Conservation (phyloP, 37 sponge, comb jelly and placozoan species). For the Halisarca cf. caerulea region DNA sequence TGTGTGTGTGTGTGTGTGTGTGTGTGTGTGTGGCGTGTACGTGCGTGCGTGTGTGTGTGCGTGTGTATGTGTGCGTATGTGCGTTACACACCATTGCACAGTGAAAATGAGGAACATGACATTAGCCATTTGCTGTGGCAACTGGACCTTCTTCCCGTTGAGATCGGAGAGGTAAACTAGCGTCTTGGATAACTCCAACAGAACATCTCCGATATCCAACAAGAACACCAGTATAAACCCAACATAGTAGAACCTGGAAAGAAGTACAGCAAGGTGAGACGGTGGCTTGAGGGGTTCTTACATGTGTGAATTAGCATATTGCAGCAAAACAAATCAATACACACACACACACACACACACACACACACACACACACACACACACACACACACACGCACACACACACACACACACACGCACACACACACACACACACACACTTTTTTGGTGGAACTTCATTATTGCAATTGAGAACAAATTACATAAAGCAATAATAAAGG, state of each 20-base stretch:
- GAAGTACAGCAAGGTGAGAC: not conserved
- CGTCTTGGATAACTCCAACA: conserved; percentile 70
- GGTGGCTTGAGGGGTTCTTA: not conserved
- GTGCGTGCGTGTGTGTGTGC: not conserved
- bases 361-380: not conserved
- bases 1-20: not conserved
- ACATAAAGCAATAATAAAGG: too few relatives aligned
- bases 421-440: conserved; percentile 25
- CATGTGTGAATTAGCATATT: not conserved
- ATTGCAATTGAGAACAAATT: too few relatives aligned
- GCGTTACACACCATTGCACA: conserved; percentile 66
- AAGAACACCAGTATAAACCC: conserved; percentile 74
- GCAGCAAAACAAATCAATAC: not conserved
- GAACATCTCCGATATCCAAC: conserved; percentile 75
- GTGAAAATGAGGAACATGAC: conserved; percentile 68
- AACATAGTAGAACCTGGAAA: conserved; percentile 71
- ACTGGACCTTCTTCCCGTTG: conserved; percentile 18
- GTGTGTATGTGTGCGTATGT: not conserved
- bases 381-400: too few relatives aligned
- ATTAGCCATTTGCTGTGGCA: conserved; percentile 43
- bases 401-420: too few relatives aligned
- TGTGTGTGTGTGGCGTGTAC: too few relatives aligned
- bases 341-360: conserved; percentile 30
- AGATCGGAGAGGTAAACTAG: conserved; percentile 61
- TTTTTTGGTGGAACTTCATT: too few relatives aligned